These are phyloP conservation scores for Elanus axillaris DNA, from an alignment of 2,113 vertebrate species.

Conservation along the genomic window DNA sequence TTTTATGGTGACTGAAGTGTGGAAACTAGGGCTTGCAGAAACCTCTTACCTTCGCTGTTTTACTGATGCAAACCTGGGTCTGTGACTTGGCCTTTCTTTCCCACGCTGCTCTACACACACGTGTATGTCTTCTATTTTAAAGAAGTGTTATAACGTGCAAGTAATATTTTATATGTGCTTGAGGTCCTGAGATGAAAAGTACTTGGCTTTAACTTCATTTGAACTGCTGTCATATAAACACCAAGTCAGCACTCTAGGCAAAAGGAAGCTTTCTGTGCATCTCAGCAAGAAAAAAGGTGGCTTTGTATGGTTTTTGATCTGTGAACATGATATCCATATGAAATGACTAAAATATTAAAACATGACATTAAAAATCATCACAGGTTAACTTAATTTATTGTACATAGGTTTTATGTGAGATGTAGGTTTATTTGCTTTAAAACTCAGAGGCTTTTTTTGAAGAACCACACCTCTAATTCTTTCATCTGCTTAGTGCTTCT, in stretches of 20 bases:
- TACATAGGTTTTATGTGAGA: background rate
- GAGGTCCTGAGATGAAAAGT: background rate
- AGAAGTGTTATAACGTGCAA: background rate
- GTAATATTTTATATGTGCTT: background rate
- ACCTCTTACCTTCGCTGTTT: accelerated
- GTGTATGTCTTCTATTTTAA: accelerated
- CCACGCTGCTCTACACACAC: accelerated
- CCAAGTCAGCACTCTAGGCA: background rate
- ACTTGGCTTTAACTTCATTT: background rate
- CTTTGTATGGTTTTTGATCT: background rate
- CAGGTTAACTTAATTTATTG: background rate
- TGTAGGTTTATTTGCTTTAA: no score
- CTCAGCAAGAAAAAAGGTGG: background rate
- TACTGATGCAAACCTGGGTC: no score
- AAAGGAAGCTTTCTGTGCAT: background rate
- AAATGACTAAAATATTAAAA: background rate
- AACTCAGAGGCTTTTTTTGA: accelerated
- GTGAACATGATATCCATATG: accelerated
- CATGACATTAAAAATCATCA: background rate
- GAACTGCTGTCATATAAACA: background rate
- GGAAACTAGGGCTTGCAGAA: background rate
- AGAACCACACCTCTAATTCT: background rate
- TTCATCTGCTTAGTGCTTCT: background rate
- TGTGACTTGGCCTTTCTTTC: background rate
- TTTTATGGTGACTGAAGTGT: background rate